A percentile compares a stretch with the other conserved stretches of the same genome.
These are phyloP conservation scores for Malthinus seriepunctatus DNA, from an alignment of 2,888 invertebrate genomes.

Conservation along the genomic window DNA sequence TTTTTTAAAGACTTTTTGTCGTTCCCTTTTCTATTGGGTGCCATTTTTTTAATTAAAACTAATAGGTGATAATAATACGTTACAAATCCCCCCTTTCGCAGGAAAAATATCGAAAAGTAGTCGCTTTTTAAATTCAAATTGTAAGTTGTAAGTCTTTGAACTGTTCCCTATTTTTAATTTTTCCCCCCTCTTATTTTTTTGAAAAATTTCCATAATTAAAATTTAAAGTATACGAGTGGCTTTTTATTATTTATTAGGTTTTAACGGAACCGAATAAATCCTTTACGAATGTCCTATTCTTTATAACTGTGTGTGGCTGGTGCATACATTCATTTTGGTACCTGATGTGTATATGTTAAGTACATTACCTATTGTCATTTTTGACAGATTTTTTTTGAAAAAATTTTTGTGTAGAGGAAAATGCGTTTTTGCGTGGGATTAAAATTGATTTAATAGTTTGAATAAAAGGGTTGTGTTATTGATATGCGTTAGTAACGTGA, in stretches of 20 bases:
- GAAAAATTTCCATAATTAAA: conserved; percentile 10
- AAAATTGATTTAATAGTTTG: no score
- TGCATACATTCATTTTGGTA: conserved; percentile 15
- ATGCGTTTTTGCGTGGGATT: no score
- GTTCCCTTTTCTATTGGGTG: no score
- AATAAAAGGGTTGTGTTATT: conserved; percentile 36
- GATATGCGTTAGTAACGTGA: conserved; percentile 52
- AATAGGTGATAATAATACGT: no score
- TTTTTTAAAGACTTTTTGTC: no score
- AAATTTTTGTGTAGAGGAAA: not conserved
- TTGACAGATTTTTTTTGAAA: conserved; percentile 19
- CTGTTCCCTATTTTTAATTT: no score
- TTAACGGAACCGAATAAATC: conserved; percentile 23
- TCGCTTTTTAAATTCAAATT: no score
- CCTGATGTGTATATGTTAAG: conserved; percentile 21
- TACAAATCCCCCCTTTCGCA: no score
- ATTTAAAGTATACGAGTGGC: conserved; percentile 11
- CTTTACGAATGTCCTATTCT: conserved; percentile 14
- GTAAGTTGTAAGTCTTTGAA: no score
- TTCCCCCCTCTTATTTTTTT: no score
- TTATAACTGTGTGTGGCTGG: conserved; percentile 19
- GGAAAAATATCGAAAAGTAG: no score
- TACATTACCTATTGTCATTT: conserved; percentile 21
- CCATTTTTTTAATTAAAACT: no score
- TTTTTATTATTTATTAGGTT: conserved; percentile 17